Evolutionary conservation across 2,888 invertebrate species (phyloP), one percentile per base, ranked within the genome.

Genomic region (Saturnia pavonia): DNA sequence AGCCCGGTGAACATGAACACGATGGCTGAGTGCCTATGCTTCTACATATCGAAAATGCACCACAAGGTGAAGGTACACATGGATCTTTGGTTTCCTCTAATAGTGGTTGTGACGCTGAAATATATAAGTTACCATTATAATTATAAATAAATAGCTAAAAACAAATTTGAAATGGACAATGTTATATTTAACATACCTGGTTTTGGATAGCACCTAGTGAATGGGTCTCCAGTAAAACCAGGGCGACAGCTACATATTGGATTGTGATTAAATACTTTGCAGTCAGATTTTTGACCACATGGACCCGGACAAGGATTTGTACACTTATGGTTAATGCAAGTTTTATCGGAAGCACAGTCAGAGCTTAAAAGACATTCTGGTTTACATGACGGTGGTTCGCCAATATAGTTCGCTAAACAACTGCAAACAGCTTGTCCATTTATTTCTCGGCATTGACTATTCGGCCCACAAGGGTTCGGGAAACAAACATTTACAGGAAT

Each of bases 281-380:
- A 97, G 74, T 95, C 94, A 48, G 97, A 94, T 80, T 95, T 95
- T 75, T 95, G 91, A 19, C 97, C 97, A 83, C 97, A 97, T 27
- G 96, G 94, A 48, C 96, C 96, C 40, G 95, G 95, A 77, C 97
- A 97, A 69, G 97, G 97, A 84, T 96, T 95, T 6, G 94, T 84
- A 85, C 97, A 97, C 88, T 96, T 96, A 80, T 95, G 95, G 82
- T 96, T 96, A 66, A 96, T 85, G 82, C 96, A 96, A 25, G 96
- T 95, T 82, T 94, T 95, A 72, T 95, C 92, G 67, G 92, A 89
- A 12, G 94, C 82, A 85, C 96, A 96, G 80, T 96, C 96, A 14
- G 96, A 95, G 79, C 95, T 96, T 42, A 96, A 89, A n/a, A 95
- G 89, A 85, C 96, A 96, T 88, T 96, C 96, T 43, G 96, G 96